These are phyloP conservation scores for Erebia epiphron DNA, from an alignment of 2,888 invertebrate genomes.

Conservation along the genomic window DNA sequence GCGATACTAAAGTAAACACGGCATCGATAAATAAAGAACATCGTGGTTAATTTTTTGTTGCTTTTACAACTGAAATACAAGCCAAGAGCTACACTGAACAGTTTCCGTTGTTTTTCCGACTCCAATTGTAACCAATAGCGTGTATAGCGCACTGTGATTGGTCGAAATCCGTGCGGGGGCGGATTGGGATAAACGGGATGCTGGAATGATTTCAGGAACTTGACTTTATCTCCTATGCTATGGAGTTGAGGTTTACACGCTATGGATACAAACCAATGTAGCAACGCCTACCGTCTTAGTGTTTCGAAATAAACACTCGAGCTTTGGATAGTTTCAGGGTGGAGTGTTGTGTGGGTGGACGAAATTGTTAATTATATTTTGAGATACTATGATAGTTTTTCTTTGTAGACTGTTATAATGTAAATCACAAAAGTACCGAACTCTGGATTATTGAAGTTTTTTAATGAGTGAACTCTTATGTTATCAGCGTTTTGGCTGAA, in stretches of 20 bases:
- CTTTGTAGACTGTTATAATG: too few relatives aligned
- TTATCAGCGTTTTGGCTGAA: too few relatives aligned
- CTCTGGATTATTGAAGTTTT: neutral
- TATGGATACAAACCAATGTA: slow-evolving; percentile 52
- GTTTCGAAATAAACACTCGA: slow-evolving; percentile 55
- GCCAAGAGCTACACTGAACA: slow-evolving; percentile 54
- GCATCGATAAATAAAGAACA: slow-evolving; percentile 17
- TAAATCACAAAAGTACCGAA: too few relatives aligned
- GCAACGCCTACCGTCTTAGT: slow-evolving; percentile 67
- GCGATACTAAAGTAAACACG: slow-evolving; percentile 20
- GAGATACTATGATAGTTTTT: neutral
- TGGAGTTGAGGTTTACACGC: slow-evolving; percentile 57
- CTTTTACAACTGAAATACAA: slow-evolving; percentile 59
- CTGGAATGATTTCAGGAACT: slow-evolving; percentile 44
- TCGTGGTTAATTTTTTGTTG: slow-evolving; percentile 35
- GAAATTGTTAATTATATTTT: slow-evolving; percentile 30
- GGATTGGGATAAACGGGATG: slow-evolving; percentile 63
- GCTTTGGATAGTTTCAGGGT: slow-evolving; percentile 66
- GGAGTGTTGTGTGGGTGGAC: slow-evolving; percentile 62
- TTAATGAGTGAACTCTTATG: too few relatives aligned
- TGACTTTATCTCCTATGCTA: slow-evolving; percentile 55
- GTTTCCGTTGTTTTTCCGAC: slow-evolving; percentile 62
- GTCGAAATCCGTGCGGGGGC: slow-evolving; percentile 58
- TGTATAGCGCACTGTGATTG: slow-evolving; percentile 56
- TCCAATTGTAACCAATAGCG: slow-evolving; percentile 70